Percentiles rank a stretch among this genome's conserved stretches.
Evolutionary conservation across 2,797 vertebrate genomes (phyloP).

Genomic region (Coregonus ussuriensis): DNA sequence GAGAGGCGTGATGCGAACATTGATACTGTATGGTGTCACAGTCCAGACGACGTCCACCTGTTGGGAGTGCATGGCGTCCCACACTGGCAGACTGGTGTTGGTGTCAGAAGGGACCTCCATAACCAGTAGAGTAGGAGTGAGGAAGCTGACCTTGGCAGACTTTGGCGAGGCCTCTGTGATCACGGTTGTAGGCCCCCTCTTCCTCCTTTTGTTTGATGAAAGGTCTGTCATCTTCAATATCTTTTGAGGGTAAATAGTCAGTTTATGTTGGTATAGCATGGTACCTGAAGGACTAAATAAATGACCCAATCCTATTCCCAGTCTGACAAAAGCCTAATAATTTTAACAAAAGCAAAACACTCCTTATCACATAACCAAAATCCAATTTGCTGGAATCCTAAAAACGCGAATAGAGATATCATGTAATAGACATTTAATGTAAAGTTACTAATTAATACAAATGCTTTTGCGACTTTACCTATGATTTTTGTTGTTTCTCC

Average conservation of each 20-base stretch:
- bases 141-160: constrained; percentile 19
- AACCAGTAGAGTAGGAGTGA: constrained; percentile 34
- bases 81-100: constrained; percentile 57
- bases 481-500: too few relatives aligned
- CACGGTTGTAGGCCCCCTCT: constrained; percentile 31
- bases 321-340: too few relatives aligned
- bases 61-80: constrained; percentile 50
- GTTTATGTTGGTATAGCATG: not conserved
- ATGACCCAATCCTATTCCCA: too few relatives aligned
- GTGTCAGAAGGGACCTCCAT: constrained; percentile 46
- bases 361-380: too few relatives aligned
- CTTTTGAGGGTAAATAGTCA: not conserved
- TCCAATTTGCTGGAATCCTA: too few relatives aligned
- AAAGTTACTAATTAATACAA: too few relatives aligned
- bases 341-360: too few relatives aligned
- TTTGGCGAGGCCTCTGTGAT: not conserved
- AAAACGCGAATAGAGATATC: too few relatives aligned
- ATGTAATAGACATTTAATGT: too few relatives aligned
- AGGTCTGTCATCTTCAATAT: constrained; percentile 34
- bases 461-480: too few relatives aligned
- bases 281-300: too few relatives aligned
- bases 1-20: constrained; percentile 42
- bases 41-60: constrained; percentile 51
- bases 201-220: constrained; percentile 16
- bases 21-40: constrained; percentile 51